phyloP scores from a whole-genome alignment of 2,888 invertebrate species.

The Cantharis lateralis region DNA sequence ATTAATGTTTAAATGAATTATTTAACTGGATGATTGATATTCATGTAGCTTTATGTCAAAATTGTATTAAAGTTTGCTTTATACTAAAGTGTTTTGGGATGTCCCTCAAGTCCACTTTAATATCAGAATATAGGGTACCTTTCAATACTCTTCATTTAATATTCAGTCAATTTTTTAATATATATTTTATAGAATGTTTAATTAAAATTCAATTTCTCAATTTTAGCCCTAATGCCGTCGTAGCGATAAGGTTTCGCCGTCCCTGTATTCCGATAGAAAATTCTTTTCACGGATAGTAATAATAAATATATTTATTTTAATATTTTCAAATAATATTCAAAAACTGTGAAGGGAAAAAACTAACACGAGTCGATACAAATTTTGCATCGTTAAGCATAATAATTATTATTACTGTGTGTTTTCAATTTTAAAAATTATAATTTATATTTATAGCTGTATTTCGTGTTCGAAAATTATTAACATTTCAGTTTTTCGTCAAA shows the following conservation, averaged over 20 bases:
- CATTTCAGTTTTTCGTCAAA: neutral
- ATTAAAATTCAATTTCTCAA: neutral
- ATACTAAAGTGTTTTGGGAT: slow-evolving; percentile 40
- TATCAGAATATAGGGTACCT: slow-evolving; percentile 35
- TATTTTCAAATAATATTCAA: neutral
- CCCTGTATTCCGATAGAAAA: neutral
- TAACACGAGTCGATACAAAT: neutral
- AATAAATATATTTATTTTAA: neutral
- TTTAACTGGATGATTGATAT: slow-evolving; percentile 35
- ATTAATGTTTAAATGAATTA: slow-evolving; percentile 28
- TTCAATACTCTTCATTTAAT: slow-evolving; percentile 7
- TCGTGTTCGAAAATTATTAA: neutral
- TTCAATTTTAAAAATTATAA: neutral
- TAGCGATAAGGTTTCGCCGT: neutral
- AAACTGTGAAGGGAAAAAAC: neutral
- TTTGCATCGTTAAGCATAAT: neutral
- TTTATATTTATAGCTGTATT: neutral
- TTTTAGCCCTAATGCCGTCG: neutral
- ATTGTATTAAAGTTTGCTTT: slow-evolving; percentile 32
- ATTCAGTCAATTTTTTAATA: slow-evolving; percentile 3
- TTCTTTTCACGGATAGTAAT: neutral
- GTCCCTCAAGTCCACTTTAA: slow-evolving; percentile 50
- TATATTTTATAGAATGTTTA: neutral
- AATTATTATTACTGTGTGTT: neutral
- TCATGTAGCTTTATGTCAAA: slow-evolving; percentile 24